Base-by-base conservation (phyloP, 2,888 invertebrate species). In the Parnassius mnemosyne region DNA sequence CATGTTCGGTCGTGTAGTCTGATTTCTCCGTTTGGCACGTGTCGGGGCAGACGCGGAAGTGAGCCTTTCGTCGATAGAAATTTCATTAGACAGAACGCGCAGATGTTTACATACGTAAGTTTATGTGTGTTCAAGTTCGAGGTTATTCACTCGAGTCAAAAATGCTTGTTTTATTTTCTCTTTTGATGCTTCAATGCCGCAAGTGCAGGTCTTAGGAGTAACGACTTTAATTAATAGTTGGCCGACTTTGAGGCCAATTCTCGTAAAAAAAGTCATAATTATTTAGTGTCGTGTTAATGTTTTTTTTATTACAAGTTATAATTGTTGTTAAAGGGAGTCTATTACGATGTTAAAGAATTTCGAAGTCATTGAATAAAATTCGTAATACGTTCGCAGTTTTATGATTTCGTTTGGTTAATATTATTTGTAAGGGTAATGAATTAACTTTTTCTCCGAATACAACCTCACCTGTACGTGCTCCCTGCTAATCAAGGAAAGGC, bases 101-200 rank as follows among this genome's bases (percentile, higher is more conserved):
- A 73, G 74, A 74, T 88, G 86, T 88, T 89, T 88, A 86, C 83
- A 80, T 81, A 79, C 72, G 75, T 72, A 74, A 75, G 77, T 75
- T 80, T 71, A 79, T 77, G 76, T 75, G 75, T 79, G 77, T 77
- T 83, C 89, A 89, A 89, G 89, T 89, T 89, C 89, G 87, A 85
- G 89, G 89, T 88, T 81, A 77, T 85, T 84, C 81, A 81, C 81
- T 64, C 63, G 53, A 46, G 10, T 34, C 34, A 34, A 42, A 46
- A 54, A 42, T 52, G 13, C 44, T 25, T 44, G 52, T 52, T 60
- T 63, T 54, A 44, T 55, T 16, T 16, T 42, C 46, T 25, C 43
- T 44, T 58, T 63, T 44, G 53, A 56, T 52, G 56, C 56, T 9
- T 44, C 51, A 46, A 44, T 34, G 43, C 44, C 50, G 56, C 52